A percentile compares a stretch with the other conserved stretches of the same genome.
Conservation (phyloP, 2,888 invertebrate species). For the Crossocerus cetratus region DNA sequence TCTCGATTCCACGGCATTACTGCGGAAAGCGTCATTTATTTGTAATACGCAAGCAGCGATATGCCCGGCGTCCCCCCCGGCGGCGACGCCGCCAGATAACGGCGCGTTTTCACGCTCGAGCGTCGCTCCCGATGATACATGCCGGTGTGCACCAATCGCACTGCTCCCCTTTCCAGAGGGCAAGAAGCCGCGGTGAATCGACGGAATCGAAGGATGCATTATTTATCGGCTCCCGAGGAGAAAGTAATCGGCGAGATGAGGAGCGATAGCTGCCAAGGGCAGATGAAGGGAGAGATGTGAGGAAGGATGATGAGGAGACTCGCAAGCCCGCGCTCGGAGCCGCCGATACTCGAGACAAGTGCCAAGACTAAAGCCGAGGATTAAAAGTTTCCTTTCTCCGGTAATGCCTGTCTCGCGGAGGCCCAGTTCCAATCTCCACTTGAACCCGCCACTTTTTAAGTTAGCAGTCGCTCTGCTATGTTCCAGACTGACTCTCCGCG, state of each 20-base stretch:
- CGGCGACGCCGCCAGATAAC: slow-evolving; percentile 39
- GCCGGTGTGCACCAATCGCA: slow-evolving; percentile 3
- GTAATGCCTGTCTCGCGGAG: neutral
- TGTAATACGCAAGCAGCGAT: slow-evolving; percentile 46
- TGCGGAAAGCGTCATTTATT: slow-evolving; percentile 53
- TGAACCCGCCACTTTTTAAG: slow-evolving; percentile 18
- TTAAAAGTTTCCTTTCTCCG: slow-evolving; percentile 6
- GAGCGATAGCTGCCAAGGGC: neutral
- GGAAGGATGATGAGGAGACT: neutral
- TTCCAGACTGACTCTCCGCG: slow-evolving; percentile 35
- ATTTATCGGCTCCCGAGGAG: slow-evolving; percentile 46
- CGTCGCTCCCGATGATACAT: slow-evolving; percentile 43
- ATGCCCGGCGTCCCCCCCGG: slow-evolving; percentile 12
- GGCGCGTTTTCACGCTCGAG: slow-evolving; percentile 48
- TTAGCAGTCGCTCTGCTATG: slow-evolving; percentile 40
- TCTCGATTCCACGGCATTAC: no score
- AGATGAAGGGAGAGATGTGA: neutral
- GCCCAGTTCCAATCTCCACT: slow-evolving; percentile 22
- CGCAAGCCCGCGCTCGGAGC: neutral
- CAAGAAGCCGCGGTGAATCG: neutral
- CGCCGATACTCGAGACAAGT: neutral
- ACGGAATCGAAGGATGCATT: slow-evolving; percentile 54
- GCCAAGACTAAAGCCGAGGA: neutral
- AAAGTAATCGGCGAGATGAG: slow-evolving; percentile 34
- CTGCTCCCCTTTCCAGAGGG: slow-evolving; percentile 2